Conservation (phyloP, 2,888 invertebrate genomes). For the Myathropa florea region DNA sequence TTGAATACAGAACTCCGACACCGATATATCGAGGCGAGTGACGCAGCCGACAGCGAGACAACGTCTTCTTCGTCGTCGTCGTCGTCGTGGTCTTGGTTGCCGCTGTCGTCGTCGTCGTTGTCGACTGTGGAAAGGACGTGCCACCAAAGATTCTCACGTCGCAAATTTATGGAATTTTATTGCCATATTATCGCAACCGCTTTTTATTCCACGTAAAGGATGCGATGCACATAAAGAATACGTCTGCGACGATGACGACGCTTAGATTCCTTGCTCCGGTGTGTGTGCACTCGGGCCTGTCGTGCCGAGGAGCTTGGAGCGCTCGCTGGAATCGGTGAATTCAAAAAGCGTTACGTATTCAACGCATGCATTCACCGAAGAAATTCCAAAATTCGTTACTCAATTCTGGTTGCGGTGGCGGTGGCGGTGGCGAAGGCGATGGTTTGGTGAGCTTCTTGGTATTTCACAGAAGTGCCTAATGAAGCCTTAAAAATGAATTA, state of each 20-base stretch:
- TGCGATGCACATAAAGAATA: conserved; percentile 70
- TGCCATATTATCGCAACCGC: conserved; percentile 68
- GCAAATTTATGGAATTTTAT: conserved; percentile 71
- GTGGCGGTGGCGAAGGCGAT: background rate
- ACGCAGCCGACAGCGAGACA: conserved; percentile 26
- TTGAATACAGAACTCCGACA: conserved; percentile 56
- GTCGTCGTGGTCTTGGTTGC: background rate
- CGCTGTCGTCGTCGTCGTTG: background rate
- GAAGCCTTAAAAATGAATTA: conserved; percentile 59
- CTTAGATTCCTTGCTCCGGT: conserved; percentile 28
- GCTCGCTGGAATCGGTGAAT: background rate
- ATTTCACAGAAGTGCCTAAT: conserved; percentile 44
- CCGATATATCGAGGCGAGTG: background rate
- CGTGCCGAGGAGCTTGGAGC: conserved; percentile 37
- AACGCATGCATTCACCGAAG: conserved; percentile 44
- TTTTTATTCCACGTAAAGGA: conserved; percentile 67
- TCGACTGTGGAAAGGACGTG: conserved; percentile 40
- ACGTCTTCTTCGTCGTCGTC: background rate
- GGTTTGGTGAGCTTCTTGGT: conserved; percentile 41
- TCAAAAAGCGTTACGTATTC: conserved; percentile 54
- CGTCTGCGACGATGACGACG: conserved; percentile 36
- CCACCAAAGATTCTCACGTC: conserved; percentile 62
- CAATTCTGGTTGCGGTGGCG: conserved; percentile 33
- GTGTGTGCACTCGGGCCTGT: conserved; percentile 34
- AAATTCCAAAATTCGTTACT: conserved; percentile 60